phyloP scores from a whole-genome alignment of 2,113 vertebrate species.

The Rattus norvegicus region GRCr8 NC_086035.1:33256501-33257000 shows the following conservation, averaged over 20 bases:
- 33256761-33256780: rapidly evolving
- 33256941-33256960: neutral
- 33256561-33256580: neutral
- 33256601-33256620: neutral
- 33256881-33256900: neutral
- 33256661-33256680: neutral
- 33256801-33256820: neutral
- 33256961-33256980: neutral
- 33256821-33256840: neutral
- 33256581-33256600: neutral
- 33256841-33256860: neutral
- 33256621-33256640: neutral
- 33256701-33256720: neutral
- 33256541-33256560: neutral
- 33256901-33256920: neutral
- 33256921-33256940: neutral
- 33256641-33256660: neutral
- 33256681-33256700: neutral
- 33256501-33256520: neutral
- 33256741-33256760: neutral
- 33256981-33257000: neutral
- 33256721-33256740: neutral
- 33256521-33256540: neutral
- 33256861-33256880: neutral
- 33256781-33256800: rapidly evolving